These are phyloP conservation scores for Natator depressus DNA, from an alignment of 2,113 vertebrate species.

Conservation along the genomic window DNA sequence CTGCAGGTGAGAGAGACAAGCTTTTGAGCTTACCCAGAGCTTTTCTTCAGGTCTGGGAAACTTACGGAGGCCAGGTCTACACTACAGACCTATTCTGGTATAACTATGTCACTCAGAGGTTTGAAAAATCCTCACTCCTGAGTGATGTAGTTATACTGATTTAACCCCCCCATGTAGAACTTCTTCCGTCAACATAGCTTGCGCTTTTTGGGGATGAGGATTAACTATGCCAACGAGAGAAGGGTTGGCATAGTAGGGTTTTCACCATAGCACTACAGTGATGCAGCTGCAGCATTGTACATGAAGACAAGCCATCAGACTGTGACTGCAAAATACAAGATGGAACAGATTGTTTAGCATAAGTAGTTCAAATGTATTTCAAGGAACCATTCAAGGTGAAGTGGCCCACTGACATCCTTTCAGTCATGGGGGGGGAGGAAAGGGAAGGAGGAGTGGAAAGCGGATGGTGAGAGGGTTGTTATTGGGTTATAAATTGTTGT, in stretches of 20 bases:
- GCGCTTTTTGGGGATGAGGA: too few species aligned
- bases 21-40: background rate
- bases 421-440: background rate
- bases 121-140: background rate
- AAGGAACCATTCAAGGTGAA: background rate
- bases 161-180: background rate
- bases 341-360: background rate
- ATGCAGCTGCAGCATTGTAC: too few species aligned
- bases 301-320: background rate
- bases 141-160: background rate
- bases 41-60: background rate
- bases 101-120: background rate
- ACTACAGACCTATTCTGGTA: background rate
- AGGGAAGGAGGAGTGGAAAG: background rate
- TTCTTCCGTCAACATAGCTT: too few species aligned
- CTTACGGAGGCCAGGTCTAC: background rate
- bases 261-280: background rate
- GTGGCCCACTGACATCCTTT: background rate
- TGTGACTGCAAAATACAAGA: background rate
- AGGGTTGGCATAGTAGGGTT: background rate
- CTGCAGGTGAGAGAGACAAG: background rate
- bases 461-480: background rate
- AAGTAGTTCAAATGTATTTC: background rate
- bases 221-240: background rate
- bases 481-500: background rate